Conservation (phyloP, 2,113 vertebrate genomes). For the Cyprinodon tularosa region DNA sequence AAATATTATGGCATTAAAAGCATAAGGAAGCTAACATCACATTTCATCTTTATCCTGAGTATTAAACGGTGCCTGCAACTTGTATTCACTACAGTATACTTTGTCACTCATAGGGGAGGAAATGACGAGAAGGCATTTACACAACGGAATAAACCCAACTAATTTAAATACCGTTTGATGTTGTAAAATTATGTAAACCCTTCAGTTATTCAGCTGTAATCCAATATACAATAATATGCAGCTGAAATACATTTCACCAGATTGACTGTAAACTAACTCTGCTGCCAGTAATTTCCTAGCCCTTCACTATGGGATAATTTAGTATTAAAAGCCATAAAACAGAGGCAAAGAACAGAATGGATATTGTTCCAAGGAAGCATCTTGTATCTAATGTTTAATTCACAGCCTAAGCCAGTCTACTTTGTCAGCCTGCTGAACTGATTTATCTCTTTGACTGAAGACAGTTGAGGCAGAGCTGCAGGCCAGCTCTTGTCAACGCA, state of each 20-base stretch:
- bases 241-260: background rate
- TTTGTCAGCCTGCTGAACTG: constrained; percentile 31
- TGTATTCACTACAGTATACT: background rate
- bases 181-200: too few relatives aligned
- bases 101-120: background rate
- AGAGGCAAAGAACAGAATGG: background rate
- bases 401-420: constrained; percentile 7
- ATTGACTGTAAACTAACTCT: background rate
- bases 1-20: background rate
- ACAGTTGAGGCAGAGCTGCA: constrained; percentile 37
- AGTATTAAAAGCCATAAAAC: background rate
- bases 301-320: background rate
- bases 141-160: background rate
- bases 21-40: background rate
- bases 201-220: background rate
- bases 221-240: background rate
- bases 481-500: constrained; percentile 41
- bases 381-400: constrained; percentile 21
- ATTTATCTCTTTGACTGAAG: constrained; percentile 32
- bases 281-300: background rate
- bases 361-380: constrained; percentile 14
- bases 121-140: background rate
- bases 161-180: background rate
- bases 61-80: background rate
- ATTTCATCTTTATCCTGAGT: background rate